These are phyloP conservation scores for Silvanus unidentatus DNA, from an alignment of 2,888 invertebrate species.

Conservation along the genomic window DNA sequence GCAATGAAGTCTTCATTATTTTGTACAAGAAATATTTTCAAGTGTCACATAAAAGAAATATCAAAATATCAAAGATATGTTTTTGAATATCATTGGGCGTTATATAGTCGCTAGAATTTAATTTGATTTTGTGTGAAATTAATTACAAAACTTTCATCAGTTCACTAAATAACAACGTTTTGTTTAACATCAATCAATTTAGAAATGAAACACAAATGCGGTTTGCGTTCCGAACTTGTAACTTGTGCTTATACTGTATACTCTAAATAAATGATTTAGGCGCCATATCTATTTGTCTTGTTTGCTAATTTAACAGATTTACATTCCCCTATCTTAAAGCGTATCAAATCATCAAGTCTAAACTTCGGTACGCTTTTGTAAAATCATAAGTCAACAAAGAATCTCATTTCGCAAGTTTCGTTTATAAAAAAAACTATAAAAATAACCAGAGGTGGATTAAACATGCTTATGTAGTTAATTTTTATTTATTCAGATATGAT, in stretches of 20 bases:
- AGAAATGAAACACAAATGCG: conserved; percentile 8
- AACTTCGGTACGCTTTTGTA: conserved; percentile 17
- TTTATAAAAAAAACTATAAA: no score
- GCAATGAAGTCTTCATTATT: no score
- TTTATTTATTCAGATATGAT: no score
- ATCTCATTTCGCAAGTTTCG: conserved; percentile 17
- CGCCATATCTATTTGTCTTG: conserved; percentile 27
- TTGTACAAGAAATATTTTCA: no score
- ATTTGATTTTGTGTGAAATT: conserved; percentile 5
- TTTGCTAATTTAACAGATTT: conserved; percentile 31
- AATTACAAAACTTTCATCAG: conserved; percentile 6
- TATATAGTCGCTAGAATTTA: conserved; percentile 1
- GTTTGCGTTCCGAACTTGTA: background rate
- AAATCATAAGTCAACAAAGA: conserved; percentile 23
- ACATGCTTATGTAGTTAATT: no score
- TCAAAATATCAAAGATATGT: no score
- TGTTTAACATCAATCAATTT: conserved; percentile 8
- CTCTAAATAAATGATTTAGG: conserved; percentile 10
- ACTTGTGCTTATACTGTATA: conserved; percentile 10
- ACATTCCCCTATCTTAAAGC: conserved; percentile 20
- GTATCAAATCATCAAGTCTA: conserved; percentile 25
- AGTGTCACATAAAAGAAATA: no score
- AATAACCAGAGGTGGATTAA: no score
- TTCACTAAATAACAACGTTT: conserved; percentile 1
- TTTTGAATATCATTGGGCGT: background rate